phyloP scores from a whole-genome alignment of 2,797 vertebrate genomes.

The Odontamblyopus lacepedii region DNA sequence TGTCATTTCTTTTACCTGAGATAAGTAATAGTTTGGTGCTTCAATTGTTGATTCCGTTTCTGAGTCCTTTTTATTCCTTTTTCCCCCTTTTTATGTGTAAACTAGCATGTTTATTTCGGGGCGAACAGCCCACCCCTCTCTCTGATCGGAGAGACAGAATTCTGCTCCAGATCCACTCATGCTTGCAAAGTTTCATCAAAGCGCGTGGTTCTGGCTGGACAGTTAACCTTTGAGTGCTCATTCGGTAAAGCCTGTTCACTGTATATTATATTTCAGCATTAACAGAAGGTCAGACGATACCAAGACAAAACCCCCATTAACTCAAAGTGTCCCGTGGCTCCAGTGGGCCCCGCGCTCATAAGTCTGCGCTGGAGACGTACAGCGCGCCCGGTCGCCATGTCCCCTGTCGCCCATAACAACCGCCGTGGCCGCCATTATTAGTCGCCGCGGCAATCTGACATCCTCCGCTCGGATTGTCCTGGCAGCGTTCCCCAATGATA shows the following conservation, averaged over 20 bases:
- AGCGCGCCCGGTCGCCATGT: conserved; percentile 22
- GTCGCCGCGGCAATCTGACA: conserved; percentile 12
- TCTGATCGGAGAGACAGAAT: too few relatives aligned
- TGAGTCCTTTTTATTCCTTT: too few relatives aligned
- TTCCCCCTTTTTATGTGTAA: too few relatives aligned
- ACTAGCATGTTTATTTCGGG: too few relatives aligned
- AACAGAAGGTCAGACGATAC: conserved; percentile 51
- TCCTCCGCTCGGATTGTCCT: conserved; percentile 13
- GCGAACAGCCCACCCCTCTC: too few relatives aligned
- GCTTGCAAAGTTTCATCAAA: too few relatives aligned
- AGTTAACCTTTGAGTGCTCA: neutral
- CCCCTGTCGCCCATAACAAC: conserved; percentile 33
- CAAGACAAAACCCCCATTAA: conserved; percentile 51
- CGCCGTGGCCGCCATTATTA: conserved; percentile 25
- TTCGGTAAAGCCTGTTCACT: neutral
- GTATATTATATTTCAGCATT: conserved; percentile 28
- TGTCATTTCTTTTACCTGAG: too few relatives aligned
- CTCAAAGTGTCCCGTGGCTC: conserved; percentile 31
- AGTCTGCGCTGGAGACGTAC: conserved; percentile 41
- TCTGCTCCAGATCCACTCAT: too few relatives aligned
- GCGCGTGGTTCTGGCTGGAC: too few relatives aligned
- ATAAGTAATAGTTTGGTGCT: too few relatives aligned
- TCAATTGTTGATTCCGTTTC: too few relatives aligned
- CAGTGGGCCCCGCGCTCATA: conserved; percentile 39
- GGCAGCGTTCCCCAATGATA: conserved; percentile 14